Conservation (phyloP, 2,113 vertebrate species). For the Xenus cinereus region DNA sequence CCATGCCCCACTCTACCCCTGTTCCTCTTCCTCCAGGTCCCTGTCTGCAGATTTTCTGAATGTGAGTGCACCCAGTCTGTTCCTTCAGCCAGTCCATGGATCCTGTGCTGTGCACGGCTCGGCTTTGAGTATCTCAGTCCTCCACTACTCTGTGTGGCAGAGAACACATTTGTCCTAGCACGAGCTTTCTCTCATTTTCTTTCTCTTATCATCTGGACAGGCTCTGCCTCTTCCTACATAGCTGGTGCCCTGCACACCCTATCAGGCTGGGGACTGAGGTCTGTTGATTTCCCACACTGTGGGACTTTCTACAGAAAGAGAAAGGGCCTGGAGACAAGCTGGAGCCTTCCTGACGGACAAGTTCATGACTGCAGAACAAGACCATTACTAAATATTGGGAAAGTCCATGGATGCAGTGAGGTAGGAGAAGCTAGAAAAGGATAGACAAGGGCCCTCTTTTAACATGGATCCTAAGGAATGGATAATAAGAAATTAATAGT, state of each 20-base stretch:
- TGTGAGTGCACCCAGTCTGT: not conserved
- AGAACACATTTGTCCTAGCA: not conserved
- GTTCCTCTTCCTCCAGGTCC: not conserved
- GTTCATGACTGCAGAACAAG: not conserved
- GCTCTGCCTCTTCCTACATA: not conserved
- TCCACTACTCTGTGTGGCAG: not conserved
- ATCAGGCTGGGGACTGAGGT: not conserved
- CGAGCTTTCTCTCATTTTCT: not conserved
- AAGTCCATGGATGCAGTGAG: not conserved
- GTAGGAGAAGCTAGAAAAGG: not conserved
- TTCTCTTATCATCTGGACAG: not conserved
- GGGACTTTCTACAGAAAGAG: not conserved
- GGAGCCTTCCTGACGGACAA: accelerated
- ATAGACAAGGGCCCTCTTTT: not conserved
- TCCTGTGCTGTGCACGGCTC: not conserved
- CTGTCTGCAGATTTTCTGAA: not conserved
- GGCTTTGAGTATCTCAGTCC: not conserved
- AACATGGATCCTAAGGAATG: not conserved
- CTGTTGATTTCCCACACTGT: not conserved
- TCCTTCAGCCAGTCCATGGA: not conserved
- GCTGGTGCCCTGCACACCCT: not conserved
- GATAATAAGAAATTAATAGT: not conserved
- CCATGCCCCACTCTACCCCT: not conserved
- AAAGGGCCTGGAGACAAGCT: not conserved
- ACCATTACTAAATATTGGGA: not conserved